phyloP scores from a whole-genome alignment of 2,888 invertebrate species.

The Dione vanillae region DNA sequence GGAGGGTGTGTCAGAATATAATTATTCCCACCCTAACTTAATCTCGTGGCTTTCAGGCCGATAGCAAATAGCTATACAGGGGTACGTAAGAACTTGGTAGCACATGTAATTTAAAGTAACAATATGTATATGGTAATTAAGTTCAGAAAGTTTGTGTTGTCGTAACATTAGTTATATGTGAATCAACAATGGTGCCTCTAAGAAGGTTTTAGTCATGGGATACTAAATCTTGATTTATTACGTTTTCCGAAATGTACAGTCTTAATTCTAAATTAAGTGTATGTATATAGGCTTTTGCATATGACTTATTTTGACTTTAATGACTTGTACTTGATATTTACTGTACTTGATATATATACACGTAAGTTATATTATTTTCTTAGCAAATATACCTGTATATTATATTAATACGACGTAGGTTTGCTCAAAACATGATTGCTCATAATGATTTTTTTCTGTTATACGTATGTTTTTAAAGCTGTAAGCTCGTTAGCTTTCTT shows the following conservation, averaged over 20 bases:
- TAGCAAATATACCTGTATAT: too few species aligned
- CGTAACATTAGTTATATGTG: neutral
- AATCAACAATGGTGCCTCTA: neutral
- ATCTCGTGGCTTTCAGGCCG: constrained; percentile 29
- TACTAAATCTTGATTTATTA: constrained; percentile 4
- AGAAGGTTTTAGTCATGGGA: neutral
- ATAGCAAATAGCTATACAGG: neutral
- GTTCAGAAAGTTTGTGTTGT: neutral
- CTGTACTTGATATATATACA: too few species aligned
- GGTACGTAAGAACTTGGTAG: constrained; percentile 9
- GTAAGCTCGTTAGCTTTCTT: too few species aligned
- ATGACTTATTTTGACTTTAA: neutral
- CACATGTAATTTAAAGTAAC: constrained; percentile 1
- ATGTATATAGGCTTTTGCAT: neutral
- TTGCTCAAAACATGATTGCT: too few species aligned
- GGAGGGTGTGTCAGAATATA: constrained; percentile 16
- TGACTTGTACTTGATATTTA: too few species aligned
- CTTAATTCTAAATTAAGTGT: neutral
- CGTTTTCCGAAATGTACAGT: neutral
- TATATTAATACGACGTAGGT: too few species aligned
- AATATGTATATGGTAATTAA: neutral
- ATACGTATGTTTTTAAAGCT: too few species aligned
- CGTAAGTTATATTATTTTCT: too few species aligned
- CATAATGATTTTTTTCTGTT: too few species aligned
- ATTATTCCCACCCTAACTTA: constrained; percentile 25